A percentile compares a stretch with the other conserved stretches of the same genome.
Evolutionary conservation across 2,113 vertebrate genomes (phyloP).

Genomic region (human (Homo sapiens)): GRCh38 chr3:79459501-79460000

Average conservation of each 20-base stretch:
- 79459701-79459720: constrained; percentile 16
- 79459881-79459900: not conserved
- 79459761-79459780: not conserved
- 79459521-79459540: not conserved
- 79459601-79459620: not conserved
- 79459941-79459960: not conserved
- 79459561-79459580: not conserved
- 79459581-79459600: not conserved
- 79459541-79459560: not conserved
- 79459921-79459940: not conserved
- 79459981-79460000: not conserved
- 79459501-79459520: not conserved
- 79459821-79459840: not conserved
- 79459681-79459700: not conserved
- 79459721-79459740: not conserved
- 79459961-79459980: not conserved
- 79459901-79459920: not conserved
- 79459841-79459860: not conserved
- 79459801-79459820: not conserved
- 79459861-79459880: not conserved
- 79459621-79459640: not conserved
- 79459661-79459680: not conserved
- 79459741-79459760: not conserved
- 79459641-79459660: not conserved
- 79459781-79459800: not conserved